phyloP scores from a whole-genome alignment of 1,140 invertebrate genomes.

The Bombus huntii region DNA sequence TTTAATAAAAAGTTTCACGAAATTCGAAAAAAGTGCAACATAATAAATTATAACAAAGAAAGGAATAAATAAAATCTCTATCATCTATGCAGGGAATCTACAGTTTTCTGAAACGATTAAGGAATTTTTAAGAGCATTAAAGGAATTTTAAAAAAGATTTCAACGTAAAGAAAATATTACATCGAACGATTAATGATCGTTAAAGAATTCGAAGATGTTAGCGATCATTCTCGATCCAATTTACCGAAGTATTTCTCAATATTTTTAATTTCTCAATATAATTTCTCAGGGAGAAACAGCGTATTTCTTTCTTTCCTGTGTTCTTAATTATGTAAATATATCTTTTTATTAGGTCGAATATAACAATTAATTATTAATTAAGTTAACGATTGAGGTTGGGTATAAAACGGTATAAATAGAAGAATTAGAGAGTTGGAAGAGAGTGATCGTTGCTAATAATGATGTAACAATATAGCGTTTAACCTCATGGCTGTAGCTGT shows the following conservation, averaged over 20 bases:
- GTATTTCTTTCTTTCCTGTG: background rate
- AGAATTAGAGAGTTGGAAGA: no score
- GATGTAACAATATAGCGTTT: no score
- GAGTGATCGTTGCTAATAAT: no score
- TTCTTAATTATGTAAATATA: background rate
- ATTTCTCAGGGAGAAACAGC: background rate
- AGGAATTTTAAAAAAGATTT: background rate
- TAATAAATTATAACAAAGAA: no score
- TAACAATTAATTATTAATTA: no score
- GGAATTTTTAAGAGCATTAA: background rate
- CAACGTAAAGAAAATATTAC: background rate
- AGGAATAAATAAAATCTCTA: no score
- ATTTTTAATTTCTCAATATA: no score
- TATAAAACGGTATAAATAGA: no score
- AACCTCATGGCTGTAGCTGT: no score
- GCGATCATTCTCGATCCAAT: background rate
- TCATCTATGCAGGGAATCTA: no score
- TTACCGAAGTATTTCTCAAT: conserved; percentile 17
- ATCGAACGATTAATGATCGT: background rate
- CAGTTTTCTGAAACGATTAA: background rate
- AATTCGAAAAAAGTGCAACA: no score
- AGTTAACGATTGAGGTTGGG: background rate
- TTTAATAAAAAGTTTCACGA: no score
- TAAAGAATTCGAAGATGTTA: background rate
- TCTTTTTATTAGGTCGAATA: background rate